Percentiles rank a stretch among this genome's conserved stretches.
phyloP scores from a whole-genome alignment of 2,113 vertebrate species.

The Heterochromis multidens region DNA sequence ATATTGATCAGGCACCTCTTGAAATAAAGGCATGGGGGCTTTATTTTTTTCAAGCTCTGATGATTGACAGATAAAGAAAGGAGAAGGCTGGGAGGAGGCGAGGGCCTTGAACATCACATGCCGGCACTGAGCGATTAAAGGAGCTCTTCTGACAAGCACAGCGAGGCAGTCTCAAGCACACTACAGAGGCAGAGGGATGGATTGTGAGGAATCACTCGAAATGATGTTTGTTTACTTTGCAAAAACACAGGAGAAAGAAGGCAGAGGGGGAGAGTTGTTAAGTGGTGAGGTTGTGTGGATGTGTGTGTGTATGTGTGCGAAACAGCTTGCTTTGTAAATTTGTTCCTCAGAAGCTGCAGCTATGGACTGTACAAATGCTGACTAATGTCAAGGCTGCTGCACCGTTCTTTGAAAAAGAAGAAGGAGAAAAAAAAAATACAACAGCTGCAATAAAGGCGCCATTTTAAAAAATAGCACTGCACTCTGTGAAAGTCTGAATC shows the following conservation, averaged over 20 bases:
- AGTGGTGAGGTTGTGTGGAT: conserved; percentile 19
- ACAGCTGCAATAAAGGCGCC: conserved; percentile 41
- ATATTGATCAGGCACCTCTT: conserved; percentile 99
- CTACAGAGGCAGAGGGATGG: conserved; percentile 83
- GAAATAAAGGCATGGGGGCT: conserved; percentile 85
- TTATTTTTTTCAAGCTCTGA: conserved; percentile 82
- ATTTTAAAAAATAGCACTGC: conserved; percentile 4
- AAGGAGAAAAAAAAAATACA: neutral
- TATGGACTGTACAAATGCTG: conserved; percentile 65
- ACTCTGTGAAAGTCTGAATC: conserved; percentile 13
- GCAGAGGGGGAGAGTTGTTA: conserved; percentile 53
- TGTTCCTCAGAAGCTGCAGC: conserved; percentile 51
- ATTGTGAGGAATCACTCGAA: conserved; percentile 95
- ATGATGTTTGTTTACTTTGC: conserved; percentile 97
- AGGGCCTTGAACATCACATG: conserved; percentile 97
- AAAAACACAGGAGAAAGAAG: conserved; percentile 64
- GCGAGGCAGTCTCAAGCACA: conserved; percentile 82
- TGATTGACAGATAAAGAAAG: conserved; percentile 97
- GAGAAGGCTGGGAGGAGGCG: conserved; percentile 86
- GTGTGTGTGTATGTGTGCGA: neutral
- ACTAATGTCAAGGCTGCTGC: conserved; percentile 59
- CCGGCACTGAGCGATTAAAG: conserved; percentile 88
- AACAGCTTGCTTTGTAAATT: conserved; percentile 59
- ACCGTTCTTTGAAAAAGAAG: conserved; percentile 35
- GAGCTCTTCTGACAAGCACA: conserved; percentile 93